These are phyloP conservation scores for Diploptera punctata DNA, from an alignment of 2,888 invertebrate genomes.

Conservation along the genomic window DNA sequence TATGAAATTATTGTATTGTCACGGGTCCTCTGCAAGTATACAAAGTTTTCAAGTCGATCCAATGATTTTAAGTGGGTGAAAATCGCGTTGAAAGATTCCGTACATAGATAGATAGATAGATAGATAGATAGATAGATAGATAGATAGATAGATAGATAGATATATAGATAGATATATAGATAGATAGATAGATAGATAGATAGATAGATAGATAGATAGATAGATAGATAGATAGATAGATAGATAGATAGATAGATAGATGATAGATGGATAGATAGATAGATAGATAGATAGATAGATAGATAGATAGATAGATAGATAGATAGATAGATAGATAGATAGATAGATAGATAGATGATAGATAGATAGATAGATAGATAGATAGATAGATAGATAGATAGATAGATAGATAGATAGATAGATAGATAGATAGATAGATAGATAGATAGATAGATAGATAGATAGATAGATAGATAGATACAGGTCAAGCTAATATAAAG, in stretches of 20 bases:
- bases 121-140: background rate
- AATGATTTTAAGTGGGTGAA: too few species aligned
- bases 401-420: background rate
- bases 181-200: background rate
- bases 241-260: too few species aligned
- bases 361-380: background rate
- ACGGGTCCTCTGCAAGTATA: too few species aligned
- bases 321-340: background rate
- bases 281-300: background rate
- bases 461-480: background rate
- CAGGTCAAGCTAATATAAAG: too few species aligned
- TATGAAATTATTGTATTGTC: too few species aligned
- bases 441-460: background rate
- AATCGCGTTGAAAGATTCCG: too few species aligned
- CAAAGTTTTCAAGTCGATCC: too few species aligned
- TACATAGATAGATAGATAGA: background rate
- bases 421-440: background rate
- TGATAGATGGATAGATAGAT: too few species aligned
- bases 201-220: background rate
- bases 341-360: too few species aligned
- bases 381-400: background rate
- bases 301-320: background rate
- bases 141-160: background rate
- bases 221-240: background rate
- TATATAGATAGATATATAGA: too few species aligned